These are phyloP conservation scores for Corythornis leucogaster DNA, from an alignment of 2,797 vertebrate genomes.

Conservation along the genomic window DNA sequence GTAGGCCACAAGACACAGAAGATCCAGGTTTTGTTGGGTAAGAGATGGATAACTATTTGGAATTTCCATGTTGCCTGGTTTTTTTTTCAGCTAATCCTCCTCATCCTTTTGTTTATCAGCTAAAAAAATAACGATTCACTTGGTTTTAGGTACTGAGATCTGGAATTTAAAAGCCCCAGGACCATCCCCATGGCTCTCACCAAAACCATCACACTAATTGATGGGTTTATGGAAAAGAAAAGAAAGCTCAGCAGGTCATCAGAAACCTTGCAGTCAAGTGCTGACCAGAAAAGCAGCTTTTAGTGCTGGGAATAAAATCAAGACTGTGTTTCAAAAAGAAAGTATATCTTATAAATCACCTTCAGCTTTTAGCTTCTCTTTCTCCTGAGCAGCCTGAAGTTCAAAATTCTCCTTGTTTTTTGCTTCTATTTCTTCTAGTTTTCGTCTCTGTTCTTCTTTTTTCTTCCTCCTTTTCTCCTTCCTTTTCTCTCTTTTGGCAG, in stretches of 20 bases:
- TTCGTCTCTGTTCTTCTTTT: constrained; percentile 85
- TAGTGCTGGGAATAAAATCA: neutral
- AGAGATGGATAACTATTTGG: fast-evolving
- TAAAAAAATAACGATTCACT: neutral
- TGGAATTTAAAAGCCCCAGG: neutral
- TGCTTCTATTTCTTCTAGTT: constrained; percentile 85
- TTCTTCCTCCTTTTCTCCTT: constrained; percentile 86
- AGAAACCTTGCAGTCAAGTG: neutral
- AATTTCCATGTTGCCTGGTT: neutral
- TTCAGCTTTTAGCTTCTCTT: constrained; percentile 84
- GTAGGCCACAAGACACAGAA: neutral
- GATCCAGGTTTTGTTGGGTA: fast-evolving
- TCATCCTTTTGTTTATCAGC: neutral
- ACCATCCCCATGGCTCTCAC: fast-evolving
- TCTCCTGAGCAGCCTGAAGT: constrained; percentile 84
- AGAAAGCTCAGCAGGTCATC: neutral
- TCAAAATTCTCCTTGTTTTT: constrained; percentile 87
- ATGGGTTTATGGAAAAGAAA: neutral
- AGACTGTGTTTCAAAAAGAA: neutral
- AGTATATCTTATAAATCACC: constrained; percentile 58
- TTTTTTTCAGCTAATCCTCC: neutral
- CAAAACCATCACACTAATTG: fast-evolving
- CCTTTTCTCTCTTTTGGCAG: constrained; percentile 86
- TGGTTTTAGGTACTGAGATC: neutral
- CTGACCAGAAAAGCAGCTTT: neutral